phyloP scores from a whole-genome alignment of 2,113 vertebrate species.

The Anarhynchus alexandrinus region DNA sequence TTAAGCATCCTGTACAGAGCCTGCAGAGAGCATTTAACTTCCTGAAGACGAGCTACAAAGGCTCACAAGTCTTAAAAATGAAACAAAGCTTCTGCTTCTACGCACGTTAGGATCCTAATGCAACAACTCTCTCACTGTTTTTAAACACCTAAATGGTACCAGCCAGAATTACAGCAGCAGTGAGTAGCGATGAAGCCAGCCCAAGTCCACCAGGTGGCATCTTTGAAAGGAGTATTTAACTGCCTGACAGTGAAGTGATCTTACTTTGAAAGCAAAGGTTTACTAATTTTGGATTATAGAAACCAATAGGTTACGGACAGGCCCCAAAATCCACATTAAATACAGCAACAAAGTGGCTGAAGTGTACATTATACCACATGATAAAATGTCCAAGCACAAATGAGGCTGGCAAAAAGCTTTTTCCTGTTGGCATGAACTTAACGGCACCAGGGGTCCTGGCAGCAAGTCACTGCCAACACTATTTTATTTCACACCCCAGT shows the following conservation, averaged over 20 bases:
- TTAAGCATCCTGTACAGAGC: neutral
- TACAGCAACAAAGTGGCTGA: neutral
- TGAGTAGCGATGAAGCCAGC: neutral
- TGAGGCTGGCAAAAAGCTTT: neutral
- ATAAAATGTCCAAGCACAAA: neutral
- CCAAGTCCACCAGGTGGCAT: neutral
- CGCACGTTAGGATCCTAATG: fast-evolving
- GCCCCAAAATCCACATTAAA: neutral
- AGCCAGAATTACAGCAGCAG: neutral
- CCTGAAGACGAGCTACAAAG: neutral
- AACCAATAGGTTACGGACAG: neutral
- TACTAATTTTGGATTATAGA: neutral
- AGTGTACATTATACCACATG: neutral
- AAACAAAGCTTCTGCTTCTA: neutral
- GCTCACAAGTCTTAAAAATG: neutral
- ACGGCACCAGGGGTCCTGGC: neutral
- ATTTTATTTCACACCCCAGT: neutral
- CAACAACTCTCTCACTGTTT: neutral
- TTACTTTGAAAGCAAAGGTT: neutral
- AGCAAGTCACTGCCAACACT: neutral
- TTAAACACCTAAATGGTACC: neutral
- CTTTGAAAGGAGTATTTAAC: neutral
- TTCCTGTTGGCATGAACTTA: neutral
- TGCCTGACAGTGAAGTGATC: neutral
- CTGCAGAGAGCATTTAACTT: neutral